Evolutionary conservation across 2,113 vertebrate genomes (phyloP).

Genomic region (Pardalotus punctatus): DNA sequence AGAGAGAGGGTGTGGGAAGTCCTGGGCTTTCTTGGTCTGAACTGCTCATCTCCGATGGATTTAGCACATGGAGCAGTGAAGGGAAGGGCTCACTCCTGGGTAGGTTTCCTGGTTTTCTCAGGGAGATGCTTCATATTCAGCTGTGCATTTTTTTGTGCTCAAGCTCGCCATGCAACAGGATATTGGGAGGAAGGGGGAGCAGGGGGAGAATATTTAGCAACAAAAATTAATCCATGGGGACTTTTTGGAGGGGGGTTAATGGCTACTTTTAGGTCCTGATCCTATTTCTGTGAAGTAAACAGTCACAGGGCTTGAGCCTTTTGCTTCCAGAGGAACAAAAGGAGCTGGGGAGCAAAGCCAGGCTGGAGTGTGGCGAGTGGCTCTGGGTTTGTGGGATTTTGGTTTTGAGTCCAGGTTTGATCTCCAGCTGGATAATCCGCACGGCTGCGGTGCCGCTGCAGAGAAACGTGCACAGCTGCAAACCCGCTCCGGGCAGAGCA

Average conservation of each 20-base stretch:
- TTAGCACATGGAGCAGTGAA: background rate
- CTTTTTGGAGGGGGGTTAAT: background rate
- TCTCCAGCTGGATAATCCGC: background rate
- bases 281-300: background rate
- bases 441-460: fast-evolving
- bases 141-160: background rate
- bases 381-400: background rate
- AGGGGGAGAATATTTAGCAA: background rate
- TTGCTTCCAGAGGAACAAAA: background rate
- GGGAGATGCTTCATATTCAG: background rate
- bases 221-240: background rate
- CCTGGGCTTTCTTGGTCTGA: background rate
- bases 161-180: background rate
- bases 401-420: background rate
- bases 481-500: background rate
- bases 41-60: background rate
- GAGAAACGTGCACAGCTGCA: background rate
- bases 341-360: background rate
- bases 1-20: background rate
- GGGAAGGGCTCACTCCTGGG: background rate
- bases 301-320: background rate
- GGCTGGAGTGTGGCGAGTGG: background rate
- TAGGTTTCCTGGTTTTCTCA: background rate
- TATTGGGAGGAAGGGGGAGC: background rate
- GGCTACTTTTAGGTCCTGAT: background rate